Evolutionary conservation across 2,888 invertebrate species (phyloP).

Genomic region (Molorchus minor): DNA sequence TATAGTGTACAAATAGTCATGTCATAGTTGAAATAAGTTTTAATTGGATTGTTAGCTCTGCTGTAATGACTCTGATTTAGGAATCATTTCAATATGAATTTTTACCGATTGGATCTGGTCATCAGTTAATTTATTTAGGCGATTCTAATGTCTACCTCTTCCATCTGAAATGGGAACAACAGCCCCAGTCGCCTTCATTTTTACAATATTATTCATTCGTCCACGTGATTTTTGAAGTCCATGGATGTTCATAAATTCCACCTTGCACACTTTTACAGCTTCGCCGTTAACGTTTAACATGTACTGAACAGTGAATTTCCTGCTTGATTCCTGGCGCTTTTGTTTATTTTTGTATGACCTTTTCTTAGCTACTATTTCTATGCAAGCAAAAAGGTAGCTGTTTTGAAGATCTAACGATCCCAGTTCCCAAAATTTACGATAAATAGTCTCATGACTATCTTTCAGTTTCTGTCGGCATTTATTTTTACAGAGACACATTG

Average conservation of each 20-base stretch:
- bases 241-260: slow-evolving; percentile 32
- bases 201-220: slow-evolving; percentile 24
- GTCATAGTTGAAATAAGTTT: slow-evolving; percentile 23
- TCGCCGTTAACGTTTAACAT: slow-evolving; percentile 20
- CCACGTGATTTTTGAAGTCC: slow-evolving; percentile 25
- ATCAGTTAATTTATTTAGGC: slow-evolving; percentile 18
- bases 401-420: slow-evolving; percentile 31
- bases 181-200: slow-evolving; percentile 16
- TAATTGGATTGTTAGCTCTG: slow-evolving; percentile 20
- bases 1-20: slow-evolving; percentile 21
- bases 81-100: slow-evolving; percentile 27
- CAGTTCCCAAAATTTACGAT: slow-evolving; percentile 31
- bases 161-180: slow-evolving; percentile 16
- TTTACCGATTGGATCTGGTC: slow-evolving; percentile 24
- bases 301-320: not conserved
- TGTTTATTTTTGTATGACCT: slow-evolving; percentile 32
- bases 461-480: slow-evolving; percentile 7
- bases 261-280: slow-evolving; percentile 23
- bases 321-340: slow-evolving; percentile 27
- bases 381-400: slow-evolving; percentile 31
- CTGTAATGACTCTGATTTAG: slow-evolving; percentile 35
- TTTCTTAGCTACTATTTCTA: slow-evolving; percentile 27
- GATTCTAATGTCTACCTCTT: slow-evolving; percentile 27
- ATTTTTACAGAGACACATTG: not conserved
- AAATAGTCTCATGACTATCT: slow-evolving; percentile 22